Base-by-base conservation (phyloP, 2,113 vertebrate genomes). In the Cyanoderma ruficeps region DNA sequence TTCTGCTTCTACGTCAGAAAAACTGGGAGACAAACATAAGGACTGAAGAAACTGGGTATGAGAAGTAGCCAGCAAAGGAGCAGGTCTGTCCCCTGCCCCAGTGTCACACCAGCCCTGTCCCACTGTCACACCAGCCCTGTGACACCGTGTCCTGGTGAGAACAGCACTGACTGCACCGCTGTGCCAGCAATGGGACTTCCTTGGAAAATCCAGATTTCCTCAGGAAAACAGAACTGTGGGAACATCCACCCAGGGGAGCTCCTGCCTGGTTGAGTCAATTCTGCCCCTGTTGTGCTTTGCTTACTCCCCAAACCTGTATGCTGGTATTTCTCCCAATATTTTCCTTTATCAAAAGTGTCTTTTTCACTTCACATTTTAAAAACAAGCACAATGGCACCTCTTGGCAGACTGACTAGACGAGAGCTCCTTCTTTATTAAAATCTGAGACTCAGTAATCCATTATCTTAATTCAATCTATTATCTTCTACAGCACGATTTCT, bases 161-260 rank as follows among this genome's bases (percentile, higher is more conserved):
- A 9, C 59, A 52, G 89, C 47, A n/a, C 50, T 0, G 7, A 21
- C 57, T 12, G 3, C 79, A 28, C 52, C 11, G 41, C 74, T 23
- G 41, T 15, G 59, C 33, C 72, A 61, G 5, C 30, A 59, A 6
- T 1, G 12, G 42, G 39, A 15, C 25, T 8, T 53, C 37, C 57
- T 35, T 8, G 41, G 8, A 39, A 33, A 52, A 19, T 11, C 25
- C 10, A 0, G 19, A 28, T 28, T 80, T 28, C 39, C 4, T 1
- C 41, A 24, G n/a, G 59, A 78, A 46, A 78, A 35, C 71, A 44
- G 10, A 76, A n/a, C 12, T 7, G 4, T 15, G 70, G 61, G 19
- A 69, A 35, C 1, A 4, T 11, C 44, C 6, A 5, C 52, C 47
- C 4, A 3, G 4, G 49, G 44, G 24, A 67, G 11, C 41, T 64